Evolutionary conservation across 2,888 invertebrate species (phyloP).

Genomic region (Lampropteryx suffumata): DNA sequence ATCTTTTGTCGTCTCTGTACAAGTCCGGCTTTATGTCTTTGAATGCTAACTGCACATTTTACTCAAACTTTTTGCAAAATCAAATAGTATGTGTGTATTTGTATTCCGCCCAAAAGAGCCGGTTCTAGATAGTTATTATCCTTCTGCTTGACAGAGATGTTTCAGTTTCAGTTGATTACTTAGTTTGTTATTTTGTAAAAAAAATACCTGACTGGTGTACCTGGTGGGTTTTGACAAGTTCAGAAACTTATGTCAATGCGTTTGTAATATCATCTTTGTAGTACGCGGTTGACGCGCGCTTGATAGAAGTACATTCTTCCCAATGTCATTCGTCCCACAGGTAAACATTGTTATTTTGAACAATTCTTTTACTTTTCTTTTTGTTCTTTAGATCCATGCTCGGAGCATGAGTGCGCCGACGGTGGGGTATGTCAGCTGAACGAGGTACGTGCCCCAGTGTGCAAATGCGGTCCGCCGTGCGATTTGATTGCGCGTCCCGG

Average conservation of each 20-base stretch:
- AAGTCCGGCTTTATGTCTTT: slow-evolving; percentile 6
- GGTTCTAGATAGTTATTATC: no score
- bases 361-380: slow-evolving; percentile 1
- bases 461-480: slow-evolving; percentile 90
- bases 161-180: no score
- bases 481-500: slow-evolving; percentile 87
- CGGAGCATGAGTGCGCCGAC: slow-evolving; percentile 88
- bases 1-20: slow-evolving; percentile 42
- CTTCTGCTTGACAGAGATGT: no score
- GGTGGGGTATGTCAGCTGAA: slow-evolving; percentile 93
- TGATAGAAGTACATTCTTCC: no score
- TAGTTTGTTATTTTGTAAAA: no score
- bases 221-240: no score
- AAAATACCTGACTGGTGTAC: no score
- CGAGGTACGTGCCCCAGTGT: slow-evolving; percentile 88
- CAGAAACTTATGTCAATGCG: no score
- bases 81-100: neutral
- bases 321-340: no score
- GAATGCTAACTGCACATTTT: slow-evolving; percentile 1
- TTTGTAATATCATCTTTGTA: no score
- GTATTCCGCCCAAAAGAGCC: no score
- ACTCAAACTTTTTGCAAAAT: neutral
- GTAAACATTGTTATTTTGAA: neutral
- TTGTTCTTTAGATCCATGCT: slow-evolving; percentile 89
- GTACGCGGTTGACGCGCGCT: no score